Percentiles rank a stretch among this genome's conserved stretches.
Evolutionary conservation across 1,140 invertebrate species (phyloP).

Genomic region (Ctenoplectra terminalis): DNA sequence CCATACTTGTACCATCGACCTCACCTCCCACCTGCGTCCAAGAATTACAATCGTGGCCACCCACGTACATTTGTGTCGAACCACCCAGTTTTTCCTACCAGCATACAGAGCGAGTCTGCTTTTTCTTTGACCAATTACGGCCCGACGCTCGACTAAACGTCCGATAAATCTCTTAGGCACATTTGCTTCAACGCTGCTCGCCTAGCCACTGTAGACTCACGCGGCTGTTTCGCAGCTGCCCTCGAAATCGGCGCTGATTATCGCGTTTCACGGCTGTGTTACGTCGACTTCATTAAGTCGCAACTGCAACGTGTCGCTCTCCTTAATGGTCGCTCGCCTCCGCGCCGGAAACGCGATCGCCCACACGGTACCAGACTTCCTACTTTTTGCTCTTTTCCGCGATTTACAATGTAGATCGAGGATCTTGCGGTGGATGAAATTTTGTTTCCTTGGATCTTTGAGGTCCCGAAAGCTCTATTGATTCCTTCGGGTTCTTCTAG

Average conservation of each 20-base stretch:
- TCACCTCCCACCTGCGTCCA: conserved; percentile 4
- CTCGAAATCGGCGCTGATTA: conserved; percentile 16
- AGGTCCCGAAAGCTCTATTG: too few relatives aligned
- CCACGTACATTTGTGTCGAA: conserved; percentile 20
- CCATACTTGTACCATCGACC: not conserved
- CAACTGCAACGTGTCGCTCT: not conserved
- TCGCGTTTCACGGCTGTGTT: not conserved
- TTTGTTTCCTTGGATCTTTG: too few relatives aligned
- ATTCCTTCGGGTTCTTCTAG: too few relatives aligned
- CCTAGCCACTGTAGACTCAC: not conserved
- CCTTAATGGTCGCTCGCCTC: not conserved
- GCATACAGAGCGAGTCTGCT: not conserved
- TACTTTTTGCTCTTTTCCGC: not conserved
- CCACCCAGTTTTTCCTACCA: conserved; percentile 25
- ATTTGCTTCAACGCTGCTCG: conserved; percentile 14
- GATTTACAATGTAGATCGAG: too few relatives aligned
- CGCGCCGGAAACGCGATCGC: not conserved
- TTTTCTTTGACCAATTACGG: conserved; percentile 43
- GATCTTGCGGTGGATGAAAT: not conserved
- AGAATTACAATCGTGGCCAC: conserved; percentile 25
- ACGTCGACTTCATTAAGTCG: not conserved
- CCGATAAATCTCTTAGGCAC: conserved; percentile 43
- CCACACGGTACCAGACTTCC: not conserved
- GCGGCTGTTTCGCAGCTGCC: not conserved
- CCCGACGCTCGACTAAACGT: conserved; percentile 26